phyloP scores from a whole-genome alignment of 37 sponge, comb jelly and placozoan genomes.

The Eunapius fragilis region DNA sequence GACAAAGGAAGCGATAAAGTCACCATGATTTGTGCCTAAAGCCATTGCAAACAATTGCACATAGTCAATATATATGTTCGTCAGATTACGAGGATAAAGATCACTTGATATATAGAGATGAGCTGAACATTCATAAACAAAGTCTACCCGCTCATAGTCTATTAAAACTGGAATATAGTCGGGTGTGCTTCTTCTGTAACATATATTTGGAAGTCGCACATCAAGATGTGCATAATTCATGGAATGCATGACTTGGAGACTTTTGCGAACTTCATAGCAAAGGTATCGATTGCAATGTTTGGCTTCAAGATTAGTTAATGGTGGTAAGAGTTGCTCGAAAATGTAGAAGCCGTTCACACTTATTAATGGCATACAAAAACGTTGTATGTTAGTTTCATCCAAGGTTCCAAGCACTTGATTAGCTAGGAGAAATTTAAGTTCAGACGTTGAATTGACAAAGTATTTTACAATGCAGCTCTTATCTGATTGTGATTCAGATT shows the following conservation, averaged over 20 bases:
- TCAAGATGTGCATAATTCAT: background rate
- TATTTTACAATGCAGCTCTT: background rate
- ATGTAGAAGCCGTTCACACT: background rate
- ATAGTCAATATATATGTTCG: background rate
- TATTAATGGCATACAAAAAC: background rate
- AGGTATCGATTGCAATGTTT: background rate
- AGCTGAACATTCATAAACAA: background rate
- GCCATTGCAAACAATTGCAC: background rate
- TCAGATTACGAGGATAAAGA: background rate
- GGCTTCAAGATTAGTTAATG: background rate
- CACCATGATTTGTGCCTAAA: background rate
- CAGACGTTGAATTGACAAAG: background rate
- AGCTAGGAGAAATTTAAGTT: background rate
- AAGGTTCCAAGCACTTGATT: background rate
- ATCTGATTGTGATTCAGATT: background rate
- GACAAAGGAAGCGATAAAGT: background rate
- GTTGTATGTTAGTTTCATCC: background rate
- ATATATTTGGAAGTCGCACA: background rate
- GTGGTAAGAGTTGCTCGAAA: background rate
- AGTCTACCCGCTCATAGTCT: background rate
- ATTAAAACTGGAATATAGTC: background rate
- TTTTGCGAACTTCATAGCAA: background rate
- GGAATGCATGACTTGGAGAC: background rate
- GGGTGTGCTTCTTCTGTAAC: background rate
- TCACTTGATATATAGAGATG: background rate